These are phyloP conservation scores for Tipula vernalis DNA, from an alignment of 2,888 invertebrate genomes.

Conservation along the genomic window DNA sequence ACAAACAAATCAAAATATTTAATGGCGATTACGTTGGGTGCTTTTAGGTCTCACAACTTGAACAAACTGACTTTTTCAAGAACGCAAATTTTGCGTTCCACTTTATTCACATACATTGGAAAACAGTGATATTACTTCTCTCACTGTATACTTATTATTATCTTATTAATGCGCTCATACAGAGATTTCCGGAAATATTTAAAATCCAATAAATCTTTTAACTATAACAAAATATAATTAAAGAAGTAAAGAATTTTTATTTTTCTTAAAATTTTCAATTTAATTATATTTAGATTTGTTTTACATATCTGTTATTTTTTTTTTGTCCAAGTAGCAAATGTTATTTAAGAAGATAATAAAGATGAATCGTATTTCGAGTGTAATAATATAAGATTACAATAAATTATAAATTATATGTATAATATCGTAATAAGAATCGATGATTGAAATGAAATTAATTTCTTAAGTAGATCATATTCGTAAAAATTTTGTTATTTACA, in stretches of 20 bases:
- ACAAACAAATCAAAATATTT: too few species aligned
- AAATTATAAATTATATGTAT: not conserved
- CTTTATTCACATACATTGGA: too few species aligned
- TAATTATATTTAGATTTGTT: not conserved
- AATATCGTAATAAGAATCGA: not conserved
- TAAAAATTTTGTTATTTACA: not conserved
- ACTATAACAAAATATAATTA: not conserved
- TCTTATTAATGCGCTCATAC: not conserved
- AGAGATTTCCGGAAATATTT: not conserved
- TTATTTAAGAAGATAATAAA: not conserved
- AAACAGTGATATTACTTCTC: too few species aligned
- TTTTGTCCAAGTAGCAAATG: not conserved
- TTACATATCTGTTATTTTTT: not conserved
- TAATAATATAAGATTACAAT: not conserved
- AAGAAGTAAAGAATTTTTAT: not conserved
- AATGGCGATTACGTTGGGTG: too few species aligned
- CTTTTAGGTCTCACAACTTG: too few species aligned
- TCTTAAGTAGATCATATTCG: not conserved
- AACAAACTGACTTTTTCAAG: too few species aligned
- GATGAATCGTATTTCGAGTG: not conserved
- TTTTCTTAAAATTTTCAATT: not conserved
- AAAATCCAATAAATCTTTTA: not conserved
- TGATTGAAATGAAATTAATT: not conserved
- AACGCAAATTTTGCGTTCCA: too few species aligned
- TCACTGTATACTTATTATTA: too few species aligned